Conservation (phyloP, 2,113 vertebrate genomes). For the Chloebia gouldiae region DNA sequence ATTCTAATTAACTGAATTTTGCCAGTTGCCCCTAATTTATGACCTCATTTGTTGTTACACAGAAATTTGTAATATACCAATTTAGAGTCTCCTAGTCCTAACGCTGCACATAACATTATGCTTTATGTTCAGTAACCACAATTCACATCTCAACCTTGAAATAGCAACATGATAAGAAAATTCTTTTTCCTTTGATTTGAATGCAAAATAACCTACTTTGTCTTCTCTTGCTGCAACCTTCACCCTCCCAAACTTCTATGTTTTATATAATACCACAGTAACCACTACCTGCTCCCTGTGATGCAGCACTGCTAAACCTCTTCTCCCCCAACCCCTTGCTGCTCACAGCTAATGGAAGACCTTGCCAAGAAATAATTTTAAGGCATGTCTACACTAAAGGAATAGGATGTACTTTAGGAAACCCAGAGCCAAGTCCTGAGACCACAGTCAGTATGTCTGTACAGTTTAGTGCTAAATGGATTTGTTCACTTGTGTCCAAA, state of each 20-base stretch:
- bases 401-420: not conserved
- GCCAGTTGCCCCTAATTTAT: not conserved
- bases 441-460: not conserved
- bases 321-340: not conserved
- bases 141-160: not conserved
- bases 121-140: not conserved
- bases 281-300: not conserved
- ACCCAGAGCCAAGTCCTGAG: not conserved
- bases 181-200: not conserved
- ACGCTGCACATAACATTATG: not conserved
- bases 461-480: not conserved
- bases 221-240: not conserved
- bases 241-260: not conserved
- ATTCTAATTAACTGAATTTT: conserved; percentile 5
- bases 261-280: not conserved
- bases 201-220: not conserved
- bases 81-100: not conserved
- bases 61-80: not conserved
- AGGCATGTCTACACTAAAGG: not conserved
- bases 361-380: not conserved
- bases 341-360: not conserved
- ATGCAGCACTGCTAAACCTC: not conserved
- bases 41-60: not conserved
- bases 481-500: not conserved
- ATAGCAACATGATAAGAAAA: not conserved